phyloP scores from a whole-genome alignment of 2,797 vertebrate species.

The Coilia nasus region DNA sequence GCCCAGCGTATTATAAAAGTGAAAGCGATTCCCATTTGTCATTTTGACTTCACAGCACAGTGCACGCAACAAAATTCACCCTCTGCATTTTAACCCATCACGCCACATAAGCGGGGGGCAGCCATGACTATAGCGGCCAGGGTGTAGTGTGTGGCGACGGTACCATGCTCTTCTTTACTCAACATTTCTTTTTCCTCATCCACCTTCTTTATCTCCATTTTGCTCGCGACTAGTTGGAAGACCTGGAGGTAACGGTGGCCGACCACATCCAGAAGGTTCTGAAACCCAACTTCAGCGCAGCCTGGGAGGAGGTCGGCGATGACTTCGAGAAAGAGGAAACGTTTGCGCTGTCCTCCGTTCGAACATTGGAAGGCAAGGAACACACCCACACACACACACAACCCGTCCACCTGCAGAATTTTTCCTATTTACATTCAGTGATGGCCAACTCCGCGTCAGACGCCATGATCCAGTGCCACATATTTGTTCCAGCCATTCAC shows the following conservation, averaged over 20 bases:
- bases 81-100: too few relatives aligned
- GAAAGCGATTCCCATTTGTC: too few relatives aligned
- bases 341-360: slow-evolving; percentile 90
- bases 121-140: too few relatives aligned
- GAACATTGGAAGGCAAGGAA: slow-evolving; percentile 88
- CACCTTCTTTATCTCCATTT: background rate
- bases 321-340: slow-evolving; percentile 96
- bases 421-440: background rate
- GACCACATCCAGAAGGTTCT: slow-evolving; percentile 96
- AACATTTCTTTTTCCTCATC: background rate
- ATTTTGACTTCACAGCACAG: too few relatives aligned
- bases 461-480: too few relatives aligned
- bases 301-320: slow-evolving; percentile 95
- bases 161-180: background rate
- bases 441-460: too few relatives aligned
- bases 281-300: slow-evolving; percentile 93
- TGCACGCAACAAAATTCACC: too few relatives aligned
- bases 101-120: too few relatives aligned
- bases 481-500: too few relatives aligned
- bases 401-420: background rate
- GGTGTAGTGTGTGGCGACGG: too few relatives aligned
- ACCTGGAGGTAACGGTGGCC: slow-evolving; percentile 90
- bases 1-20: too few relatives aligned
- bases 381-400: too few relatives aligned
- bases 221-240: slow-evolving; percentile 81